Evolutionary conservation across 2,113 vertebrate genomes (phyloP).

Genomic region (Ictalurus furcatus): DNA sequence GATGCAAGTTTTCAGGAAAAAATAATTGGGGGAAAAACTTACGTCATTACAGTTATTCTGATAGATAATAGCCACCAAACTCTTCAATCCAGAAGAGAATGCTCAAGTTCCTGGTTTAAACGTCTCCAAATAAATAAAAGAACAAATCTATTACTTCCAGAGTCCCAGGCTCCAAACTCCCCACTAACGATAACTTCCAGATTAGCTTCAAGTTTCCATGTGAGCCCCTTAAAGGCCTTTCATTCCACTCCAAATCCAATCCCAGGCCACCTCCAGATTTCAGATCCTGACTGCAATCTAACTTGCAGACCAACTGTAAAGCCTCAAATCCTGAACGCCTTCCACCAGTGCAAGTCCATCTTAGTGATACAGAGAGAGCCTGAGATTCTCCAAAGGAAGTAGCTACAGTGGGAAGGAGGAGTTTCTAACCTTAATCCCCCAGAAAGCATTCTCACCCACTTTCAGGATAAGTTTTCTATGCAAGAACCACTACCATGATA

Average conservation of each 20-base stretch:
- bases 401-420: slow-evolving; percentile 55
- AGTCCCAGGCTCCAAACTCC: slow-evolving; percentile 7
- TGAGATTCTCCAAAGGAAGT: slow-evolving; percentile 19
- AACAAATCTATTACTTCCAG: background rate
- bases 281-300: background rate
- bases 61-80: background rate
- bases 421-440: slow-evolving; percentile 44
- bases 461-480: background rate
- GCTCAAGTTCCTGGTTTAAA: background rate
- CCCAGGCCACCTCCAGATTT: background rate
- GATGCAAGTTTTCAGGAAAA: background rate
- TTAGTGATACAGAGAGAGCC: slow-evolving; percentile 6
- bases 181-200: slow-evolving; percentile 3
- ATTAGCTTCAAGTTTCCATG: background rate
- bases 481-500: background rate
- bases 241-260: background rate
- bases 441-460: slow-evolving; percentile 35
- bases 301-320: background rate
- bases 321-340: background rate
- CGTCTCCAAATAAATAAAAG: background rate
- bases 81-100: background rate
- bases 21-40: slow-evolving; percentile 14
- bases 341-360: slow-evolving; percentile 5
- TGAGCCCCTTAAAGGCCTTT: background rate
- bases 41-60: slow-evolving; percentile 21